These are phyloP conservation scores for Mycteria americana DNA, from an alignment of 2,797 vertebrate genomes.

Conservation along the genomic window DNA sequence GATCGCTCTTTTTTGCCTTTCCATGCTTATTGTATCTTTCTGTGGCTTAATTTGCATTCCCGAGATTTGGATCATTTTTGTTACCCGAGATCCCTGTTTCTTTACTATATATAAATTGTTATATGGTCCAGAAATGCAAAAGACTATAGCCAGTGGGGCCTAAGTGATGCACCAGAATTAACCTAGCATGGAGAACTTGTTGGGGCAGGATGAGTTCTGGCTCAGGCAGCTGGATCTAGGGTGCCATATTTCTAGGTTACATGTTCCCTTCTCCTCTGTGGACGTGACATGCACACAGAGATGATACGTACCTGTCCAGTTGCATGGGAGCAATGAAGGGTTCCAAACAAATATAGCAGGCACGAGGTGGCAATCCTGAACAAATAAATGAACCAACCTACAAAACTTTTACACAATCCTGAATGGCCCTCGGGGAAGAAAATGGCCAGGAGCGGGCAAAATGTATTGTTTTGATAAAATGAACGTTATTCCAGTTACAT, in stretches of 20 bases:
- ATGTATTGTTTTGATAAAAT: background rate
- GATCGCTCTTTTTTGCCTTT: background rate
- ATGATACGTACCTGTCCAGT: background rate
- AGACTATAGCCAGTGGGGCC: background rate
- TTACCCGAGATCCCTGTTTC: background rate
- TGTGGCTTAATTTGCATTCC: background rate
- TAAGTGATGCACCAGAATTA: background rate
- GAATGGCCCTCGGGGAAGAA: background rate
- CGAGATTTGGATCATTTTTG: background rate
- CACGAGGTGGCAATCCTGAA: background rate
- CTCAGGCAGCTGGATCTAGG: background rate
- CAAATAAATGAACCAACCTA: background rate
- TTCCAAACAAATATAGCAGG: background rate
- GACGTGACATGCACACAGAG: background rate
- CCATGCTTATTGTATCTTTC: background rate
- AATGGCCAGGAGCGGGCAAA: background rate
- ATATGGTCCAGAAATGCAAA: background rate
- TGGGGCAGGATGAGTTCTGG: background rate
- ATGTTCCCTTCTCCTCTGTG: background rate
- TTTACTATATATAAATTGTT: background rate
- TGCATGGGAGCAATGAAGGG: background rate
- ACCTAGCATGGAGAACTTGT: background rate
- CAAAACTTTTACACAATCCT: background rate
- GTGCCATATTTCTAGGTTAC: background rate
- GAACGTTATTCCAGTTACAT: background rate